Evolutionary conservation across 2,888 invertebrate species (phyloP).

Genomic region (Melanophora roralis): DNA sequence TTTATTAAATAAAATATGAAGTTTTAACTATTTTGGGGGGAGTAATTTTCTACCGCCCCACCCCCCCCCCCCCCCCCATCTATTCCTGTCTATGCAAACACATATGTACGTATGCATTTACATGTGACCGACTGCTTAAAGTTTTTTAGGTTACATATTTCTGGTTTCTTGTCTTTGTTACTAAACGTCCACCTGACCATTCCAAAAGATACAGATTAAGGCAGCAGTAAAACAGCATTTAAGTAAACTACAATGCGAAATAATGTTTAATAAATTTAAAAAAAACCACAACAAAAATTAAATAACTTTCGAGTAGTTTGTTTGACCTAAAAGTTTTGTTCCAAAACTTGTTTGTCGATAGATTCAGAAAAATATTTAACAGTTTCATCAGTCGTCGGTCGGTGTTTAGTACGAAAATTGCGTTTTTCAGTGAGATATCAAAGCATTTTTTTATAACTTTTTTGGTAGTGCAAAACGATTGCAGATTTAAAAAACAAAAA

Average conservation of each 20-base stretch:
- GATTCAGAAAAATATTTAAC: conserved; percentile 39
- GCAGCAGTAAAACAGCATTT: background rate
- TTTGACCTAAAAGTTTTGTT: conserved; percentile 56
- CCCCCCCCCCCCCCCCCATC: too few relatives aligned
- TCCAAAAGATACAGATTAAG: conserved; percentile 15
- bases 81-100: background rate
- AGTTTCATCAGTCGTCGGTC: too few relatives aligned
- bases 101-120: background rate
- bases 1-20: too few relatives aligned
- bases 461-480: too few relatives aligned
- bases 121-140: background rate
- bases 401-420: too few relatives aligned
- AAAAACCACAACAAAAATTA: conserved; percentile 14
- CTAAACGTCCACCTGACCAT: conserved; percentile 45
- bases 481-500: too few relatives aligned
- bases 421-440: too few relatives aligned
- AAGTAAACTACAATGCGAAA: conserved; percentile 7
- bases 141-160: conserved; percentile 15
- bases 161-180: conserved; percentile 15
- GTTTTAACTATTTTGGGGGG: too few relatives aligned
- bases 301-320: conserved; percentile 45
- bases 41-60: too few relatives aligned
- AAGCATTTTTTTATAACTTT: too few relatives aligned
- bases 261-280: background rate
- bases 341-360: conserved; percentile 53